Percentiles rank a stretch among this genome's conserved stretches.
These are phyloP conservation scores for Andrena bucephala DNA, from an alignment of 2,888 invertebrate genomes.

Conservation along the genomic window DNA sequence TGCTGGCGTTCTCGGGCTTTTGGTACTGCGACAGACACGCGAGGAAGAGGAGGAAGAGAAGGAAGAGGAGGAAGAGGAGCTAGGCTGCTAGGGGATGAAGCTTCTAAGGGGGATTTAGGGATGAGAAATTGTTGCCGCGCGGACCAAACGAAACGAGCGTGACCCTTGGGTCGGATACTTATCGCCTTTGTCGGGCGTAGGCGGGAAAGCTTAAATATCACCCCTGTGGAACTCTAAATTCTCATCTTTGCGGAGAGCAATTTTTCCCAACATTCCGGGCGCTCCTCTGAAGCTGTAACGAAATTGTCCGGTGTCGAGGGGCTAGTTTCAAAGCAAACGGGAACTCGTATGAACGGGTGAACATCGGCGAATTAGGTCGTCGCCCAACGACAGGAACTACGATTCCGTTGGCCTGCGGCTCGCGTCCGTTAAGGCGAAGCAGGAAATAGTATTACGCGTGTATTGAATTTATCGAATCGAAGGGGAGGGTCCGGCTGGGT, in stretches of 20 bases:
- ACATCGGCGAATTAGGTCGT: not conserved
- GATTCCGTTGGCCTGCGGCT: not conserved
- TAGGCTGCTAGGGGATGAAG: not conserved
- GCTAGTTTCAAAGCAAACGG: not conserved
- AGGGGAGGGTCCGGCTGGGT: not conserved
- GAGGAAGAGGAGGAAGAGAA: not conserved
- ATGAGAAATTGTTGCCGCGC: not conserved
- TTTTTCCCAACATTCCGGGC: too few species aligned
- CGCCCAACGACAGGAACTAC: not conserved
- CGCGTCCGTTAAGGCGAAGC: not conserved
- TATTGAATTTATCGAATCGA: not conserved
- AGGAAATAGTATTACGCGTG: not conserved
- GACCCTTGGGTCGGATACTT: not conserved
- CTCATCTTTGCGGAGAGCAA: not conserved
- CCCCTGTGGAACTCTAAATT: not conserved
- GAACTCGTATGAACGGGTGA: not conserved
- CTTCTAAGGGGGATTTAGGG: not conserved
- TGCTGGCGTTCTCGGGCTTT: too few species aligned
- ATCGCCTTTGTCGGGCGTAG: not conserved
- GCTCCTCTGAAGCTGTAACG: not conserved
- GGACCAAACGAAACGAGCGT: not conserved
- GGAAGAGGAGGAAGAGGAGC: not conserved
- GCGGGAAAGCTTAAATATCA: too few species aligned
- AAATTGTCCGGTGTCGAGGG: not conserved
- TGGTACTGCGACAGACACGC: not conserved